A percentile compares a stretch with the other conserved stretches of the same genome.
phyloP scores from a whole-genome alignment of 2,113 vertebrate genomes.

The Tupaia chinensis region DNA sequence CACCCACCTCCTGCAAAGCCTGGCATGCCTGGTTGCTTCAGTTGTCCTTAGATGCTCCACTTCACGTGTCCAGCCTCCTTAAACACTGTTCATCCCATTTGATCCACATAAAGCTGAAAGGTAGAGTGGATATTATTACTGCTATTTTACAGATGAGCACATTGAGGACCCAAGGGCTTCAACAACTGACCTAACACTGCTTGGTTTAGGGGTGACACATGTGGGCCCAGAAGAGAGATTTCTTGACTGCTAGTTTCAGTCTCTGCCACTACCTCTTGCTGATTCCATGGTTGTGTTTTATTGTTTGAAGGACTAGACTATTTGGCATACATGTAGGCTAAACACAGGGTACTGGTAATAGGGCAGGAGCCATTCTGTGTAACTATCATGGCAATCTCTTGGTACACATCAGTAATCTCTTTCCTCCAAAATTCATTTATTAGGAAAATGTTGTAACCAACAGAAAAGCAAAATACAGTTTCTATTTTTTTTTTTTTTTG shows the following conservation, averaged over 20 bases:
- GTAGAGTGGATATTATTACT: not conserved
- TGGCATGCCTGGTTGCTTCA: not conserved
- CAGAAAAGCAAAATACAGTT: not conserved
- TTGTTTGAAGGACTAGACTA: not conserved
- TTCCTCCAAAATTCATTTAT: not conserved
- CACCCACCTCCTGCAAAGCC: not conserved
- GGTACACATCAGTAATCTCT: not conserved
- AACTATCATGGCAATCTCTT: not conserved
- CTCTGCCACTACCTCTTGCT: not conserved
- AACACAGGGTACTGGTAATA: not conserved
- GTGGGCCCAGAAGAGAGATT: not conserved
- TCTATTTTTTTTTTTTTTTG: not conserved
- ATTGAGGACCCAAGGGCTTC: not conserved
- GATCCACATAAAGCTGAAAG: not conserved
- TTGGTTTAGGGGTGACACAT: not conserved
- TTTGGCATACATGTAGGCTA: not conserved
- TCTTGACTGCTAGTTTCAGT: not conserved
- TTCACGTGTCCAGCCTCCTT: not conserved
- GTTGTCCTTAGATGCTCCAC: not conserved
- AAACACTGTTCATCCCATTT: not conserved
- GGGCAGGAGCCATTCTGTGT: not conserved
- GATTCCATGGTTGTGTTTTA: not conserved
- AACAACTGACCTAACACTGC: not conserved
- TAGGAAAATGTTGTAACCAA: not conserved
- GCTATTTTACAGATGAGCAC: slow-evolving; percentile 11